phyloP scores from a whole-genome alignment of 1,140 invertebrate genomes.

The Hycleus phaleratus region DNA sequence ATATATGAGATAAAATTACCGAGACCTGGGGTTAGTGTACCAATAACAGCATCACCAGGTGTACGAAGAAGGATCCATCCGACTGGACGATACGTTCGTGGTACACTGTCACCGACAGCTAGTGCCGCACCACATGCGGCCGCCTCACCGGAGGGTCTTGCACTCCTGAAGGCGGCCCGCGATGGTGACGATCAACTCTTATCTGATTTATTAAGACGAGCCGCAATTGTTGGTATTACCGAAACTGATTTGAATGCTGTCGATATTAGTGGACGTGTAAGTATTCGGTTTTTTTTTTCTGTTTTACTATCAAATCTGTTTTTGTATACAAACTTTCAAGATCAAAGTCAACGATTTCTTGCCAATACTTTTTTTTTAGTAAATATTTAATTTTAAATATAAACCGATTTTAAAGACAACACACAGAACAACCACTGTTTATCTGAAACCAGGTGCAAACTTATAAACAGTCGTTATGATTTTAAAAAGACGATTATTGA shows the following conservation, averaged over 20 bases:
- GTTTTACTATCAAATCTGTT: not conserved
- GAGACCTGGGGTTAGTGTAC: conserved; percentile 14
- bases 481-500: too few species aligned
- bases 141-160: conserved; percentile 26
- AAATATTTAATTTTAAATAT: not conserved
- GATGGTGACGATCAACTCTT: conserved; percentile 37
- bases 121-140: conserved; percentile 30
- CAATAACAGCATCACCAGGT: conserved; percentile 31
- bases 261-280: conserved; percentile 38
- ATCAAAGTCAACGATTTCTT: not conserved
- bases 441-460: not conserved
- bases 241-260: conserved; percentile 34
- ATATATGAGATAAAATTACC: not conserved
- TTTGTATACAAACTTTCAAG: not conserved
- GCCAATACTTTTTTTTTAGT: not conserved
- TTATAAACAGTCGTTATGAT: not conserved
- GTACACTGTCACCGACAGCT: conserved; percentile 40
- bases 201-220: conserved; percentile 28
- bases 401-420: not conserved
- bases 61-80: conserved; percentile 34
- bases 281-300: conserved; percentile 8
- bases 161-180: conserved; percentile 35
- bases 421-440: not conserved
- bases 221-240: conserved; percentile 24
- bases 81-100: conserved; percentile 36